These are phyloP conservation scores for Yponomeuta malinellus DNA, from an alignment of 2,888 invertebrate genomes.

Conservation along the genomic window DNA sequence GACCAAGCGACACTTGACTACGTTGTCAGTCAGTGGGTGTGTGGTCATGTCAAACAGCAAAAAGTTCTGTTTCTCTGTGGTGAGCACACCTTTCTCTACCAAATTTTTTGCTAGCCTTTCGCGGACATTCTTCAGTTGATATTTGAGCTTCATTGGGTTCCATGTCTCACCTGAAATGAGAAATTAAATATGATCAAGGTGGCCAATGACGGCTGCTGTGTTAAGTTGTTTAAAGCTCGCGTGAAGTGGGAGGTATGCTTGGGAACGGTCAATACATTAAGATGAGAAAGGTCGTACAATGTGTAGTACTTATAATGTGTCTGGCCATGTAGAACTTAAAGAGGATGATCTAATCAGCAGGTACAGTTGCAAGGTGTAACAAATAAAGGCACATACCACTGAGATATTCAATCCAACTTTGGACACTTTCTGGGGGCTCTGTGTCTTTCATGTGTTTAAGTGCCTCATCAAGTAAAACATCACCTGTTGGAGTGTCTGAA, in stretches of 20 bases:
- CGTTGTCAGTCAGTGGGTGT: constrained; percentile 97
- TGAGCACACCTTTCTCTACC: constrained; percentile 98
- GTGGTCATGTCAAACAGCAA: constrained; percentile 99
- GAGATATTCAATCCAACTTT: constrained; percentile 99
- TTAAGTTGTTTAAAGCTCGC: no score
- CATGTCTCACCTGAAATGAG: constrained; percentile 92
- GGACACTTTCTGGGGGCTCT: constrained; percentile 96
- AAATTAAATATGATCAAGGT: not conserved
- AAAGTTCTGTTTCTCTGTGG: constrained; percentile 99
- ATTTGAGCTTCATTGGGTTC: constrained; percentile 98
- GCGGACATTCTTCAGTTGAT: constrained; percentile 98
- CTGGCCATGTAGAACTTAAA: no score
- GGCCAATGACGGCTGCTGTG: not conserved
- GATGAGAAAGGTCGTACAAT: no score
- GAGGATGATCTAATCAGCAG: no score
- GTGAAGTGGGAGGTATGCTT: no score
- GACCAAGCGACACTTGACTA: constrained; percentile 95
- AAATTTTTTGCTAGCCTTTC: constrained; percentile 99
- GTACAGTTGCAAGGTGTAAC: not conserved
- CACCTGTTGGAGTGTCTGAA: constrained; percentile 96
- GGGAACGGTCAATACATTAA: no score
- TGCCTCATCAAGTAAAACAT: constrained; percentile 96
- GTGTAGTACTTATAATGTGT: no score
- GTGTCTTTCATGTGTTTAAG: constrained; percentile 99
- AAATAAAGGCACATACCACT: constrained; percentile 79